Base-by-base conservation (phyloP, 2,113 vertebrate species). In the Tachysurus fulvidraco region DNA sequence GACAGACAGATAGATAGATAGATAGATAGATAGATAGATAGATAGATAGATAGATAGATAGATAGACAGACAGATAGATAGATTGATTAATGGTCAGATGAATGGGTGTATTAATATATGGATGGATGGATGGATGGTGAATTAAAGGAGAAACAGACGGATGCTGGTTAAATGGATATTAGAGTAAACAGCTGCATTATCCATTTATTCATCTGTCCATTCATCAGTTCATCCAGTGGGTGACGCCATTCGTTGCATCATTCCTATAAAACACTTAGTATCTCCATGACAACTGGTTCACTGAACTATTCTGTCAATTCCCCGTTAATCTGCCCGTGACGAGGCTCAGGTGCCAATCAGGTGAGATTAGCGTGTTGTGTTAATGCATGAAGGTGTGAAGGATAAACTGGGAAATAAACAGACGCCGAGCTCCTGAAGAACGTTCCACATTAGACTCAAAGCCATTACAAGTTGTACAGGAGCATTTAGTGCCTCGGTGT, bases 401-500 rank as follows among this genome's bases (percentile, higher is more conserved):
- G 8, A 28, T 50, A 50, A 28, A 65, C 14, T n/a, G n/a, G n/a
- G n/a, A n/a, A n/a, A n/a, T n/a, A n/a, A 25, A 81, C 46, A 50
- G 30, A 30, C 25, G 0, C 54, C 10, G 11, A 59, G 71, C 52
- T 60, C 21, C 30, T 44, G 19, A 77, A 14, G 36, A n/a, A 62
- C 28, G 50, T 36, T 83, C 19, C 17, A 83, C 44, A 62, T 59
- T 0, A 21, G 50, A 9, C 19, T 13, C 78, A 46, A 81, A 64
- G 46, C 55, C 41, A 25, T 44, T 54, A 81, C 78, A 83, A 86
- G 85, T 84, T 69, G 25, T 50, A 84, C 71, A 19, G 21, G 73
- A 86, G 82, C 73, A 87, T 91, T 87, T 85, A 76, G 64, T 86
- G 67, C 87, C 83, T 86, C 62, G 3, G 62, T 67, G 81, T 55